These are phyloP conservation scores for Megaceryle maxima DNA, from an alignment of 2,113 vertebrate species.

Conservation along the genomic window DNA sequence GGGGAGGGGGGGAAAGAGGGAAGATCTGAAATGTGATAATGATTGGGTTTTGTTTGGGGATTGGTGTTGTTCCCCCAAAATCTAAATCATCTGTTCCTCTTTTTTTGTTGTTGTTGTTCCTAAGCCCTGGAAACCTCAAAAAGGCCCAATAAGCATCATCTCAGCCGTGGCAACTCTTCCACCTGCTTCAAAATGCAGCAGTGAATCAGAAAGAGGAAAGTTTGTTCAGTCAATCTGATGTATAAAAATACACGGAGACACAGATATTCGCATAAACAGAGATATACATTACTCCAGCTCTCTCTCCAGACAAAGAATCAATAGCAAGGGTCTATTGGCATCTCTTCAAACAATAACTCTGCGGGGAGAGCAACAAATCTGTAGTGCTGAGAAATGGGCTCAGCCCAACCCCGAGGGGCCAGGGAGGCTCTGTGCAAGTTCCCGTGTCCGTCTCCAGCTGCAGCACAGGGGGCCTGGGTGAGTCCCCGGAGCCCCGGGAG, in stretches of 20 bases:
- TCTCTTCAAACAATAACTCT: background rate
- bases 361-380: background rate
- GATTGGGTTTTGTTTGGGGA: background rate
- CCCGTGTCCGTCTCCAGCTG: accelerated
- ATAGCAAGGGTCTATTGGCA: accelerated
- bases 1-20: background rate
- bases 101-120: background rate
- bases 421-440: accelerated
- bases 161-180: background rate
- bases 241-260: background rate
- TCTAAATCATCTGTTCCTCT: background rate
- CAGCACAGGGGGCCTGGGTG: background rate
- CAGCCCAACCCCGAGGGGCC: background rate
- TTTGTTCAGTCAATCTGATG: background rate
- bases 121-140: background rate
- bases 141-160: background rate
- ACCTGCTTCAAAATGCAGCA: background rate
- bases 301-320: background rate
- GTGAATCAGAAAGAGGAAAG: background rate
- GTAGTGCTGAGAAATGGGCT: background rate
- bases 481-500: background rate
- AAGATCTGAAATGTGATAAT: background rate
- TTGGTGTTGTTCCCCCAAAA: background rate
- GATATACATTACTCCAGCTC: background rate
- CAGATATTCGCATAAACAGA: background rate